phyloP scores from a whole-genome alignment of 2,797 vertebrate genomes.

The Carcharodon carcharias region DNA sequence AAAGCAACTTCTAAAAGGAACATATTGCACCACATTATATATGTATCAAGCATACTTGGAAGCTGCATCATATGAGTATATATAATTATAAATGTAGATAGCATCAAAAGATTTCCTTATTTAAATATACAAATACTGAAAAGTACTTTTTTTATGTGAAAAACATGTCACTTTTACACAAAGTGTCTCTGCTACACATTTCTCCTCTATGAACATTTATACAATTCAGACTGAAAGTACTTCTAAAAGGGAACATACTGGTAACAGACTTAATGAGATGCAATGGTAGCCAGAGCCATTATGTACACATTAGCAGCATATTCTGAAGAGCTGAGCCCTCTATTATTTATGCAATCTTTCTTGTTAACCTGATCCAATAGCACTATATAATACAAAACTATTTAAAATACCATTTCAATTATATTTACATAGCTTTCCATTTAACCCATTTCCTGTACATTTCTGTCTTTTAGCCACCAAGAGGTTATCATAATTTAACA shows the following conservation, averaged over 20 bases:
- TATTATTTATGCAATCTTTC: slow-evolving; percentile 13
- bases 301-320: slow-evolving; percentile 34
- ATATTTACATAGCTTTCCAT: slow-evolving; percentile 51
- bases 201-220: slow-evolving; percentile 32
- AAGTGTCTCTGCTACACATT: background rate
- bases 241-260: background rate
- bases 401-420: slow-evolving; percentile 48
- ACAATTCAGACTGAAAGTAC: slow-evolving; percentile 18
- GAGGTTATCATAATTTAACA: background rate
- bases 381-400: slow-evolving; percentile 58
- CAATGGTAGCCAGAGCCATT: background rate
- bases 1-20: slow-evolving; percentile 31
- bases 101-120: slow-evolving; percentile 28
- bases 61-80: slow-evolving; percentile 25
- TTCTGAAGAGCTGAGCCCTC: slow-evolving; percentile 15
- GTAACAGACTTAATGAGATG: background rate
- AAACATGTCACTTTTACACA: slow-evolving; percentile 27
- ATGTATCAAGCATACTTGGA: slow-evolving; percentile 27
- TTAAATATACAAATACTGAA: slow-evolving; percentile 37
- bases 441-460: slow-evolving; percentile 39
- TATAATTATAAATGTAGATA: slow-evolving; percentile 33
- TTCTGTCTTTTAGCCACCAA: background rate
- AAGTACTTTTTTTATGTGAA: slow-evolving; percentile 29
- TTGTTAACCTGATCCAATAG: slow-evolving; percentile 49
- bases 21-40: slow-evolving; percentile 21